A percentile compares a stretch with the other conserved stretches of the same genome.
Evolutionary conservation across 2,113 vertebrate genomes (phyloP).

Genomic region (Phaethon lepturus): DNA sequence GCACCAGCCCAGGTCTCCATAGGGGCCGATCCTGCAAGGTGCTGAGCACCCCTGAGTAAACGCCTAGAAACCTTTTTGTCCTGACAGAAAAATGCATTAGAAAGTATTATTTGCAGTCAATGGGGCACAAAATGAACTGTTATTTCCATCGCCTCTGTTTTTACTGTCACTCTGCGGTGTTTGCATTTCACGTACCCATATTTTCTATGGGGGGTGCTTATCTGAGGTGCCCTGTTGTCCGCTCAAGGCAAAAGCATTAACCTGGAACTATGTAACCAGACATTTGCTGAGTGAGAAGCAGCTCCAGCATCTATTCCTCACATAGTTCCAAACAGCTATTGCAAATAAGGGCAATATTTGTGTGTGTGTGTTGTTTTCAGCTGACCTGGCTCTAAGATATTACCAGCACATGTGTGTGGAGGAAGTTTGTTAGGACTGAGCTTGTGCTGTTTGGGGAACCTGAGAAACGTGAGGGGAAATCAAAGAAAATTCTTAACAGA

Average conservation of each 20-base stretch:
- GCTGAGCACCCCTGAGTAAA: neutral
- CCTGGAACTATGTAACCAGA: neutral
- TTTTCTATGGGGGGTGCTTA: neutral
- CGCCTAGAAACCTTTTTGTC: neutral
- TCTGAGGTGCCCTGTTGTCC: neutral
- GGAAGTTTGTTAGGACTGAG: neutral
- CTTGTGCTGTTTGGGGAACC: neutral
- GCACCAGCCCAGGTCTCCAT: neutral
- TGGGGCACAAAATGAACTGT: neutral
- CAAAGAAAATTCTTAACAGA: neutral
- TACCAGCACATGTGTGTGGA: accelerated
- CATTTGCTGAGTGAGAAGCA: neutral
- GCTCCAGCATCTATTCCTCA: neutral
- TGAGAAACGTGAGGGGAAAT: neutral
- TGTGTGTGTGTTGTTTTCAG: neutral
- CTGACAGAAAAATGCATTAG: neutral
- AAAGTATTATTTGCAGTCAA: neutral
- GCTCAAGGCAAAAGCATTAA: neutral
- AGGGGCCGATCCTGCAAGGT: neutral
- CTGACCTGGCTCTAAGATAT: neutral
- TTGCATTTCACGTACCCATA: accelerated
- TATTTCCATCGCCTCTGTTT: neutral
- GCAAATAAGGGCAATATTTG: neutral
- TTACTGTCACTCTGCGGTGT: neutral
- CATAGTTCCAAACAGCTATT: neutral